These are phyloP conservation scores for Macrophya annulata DNA, from an alignment of 2,888 invertebrate genomes.

Conservation along the genomic window DNA sequence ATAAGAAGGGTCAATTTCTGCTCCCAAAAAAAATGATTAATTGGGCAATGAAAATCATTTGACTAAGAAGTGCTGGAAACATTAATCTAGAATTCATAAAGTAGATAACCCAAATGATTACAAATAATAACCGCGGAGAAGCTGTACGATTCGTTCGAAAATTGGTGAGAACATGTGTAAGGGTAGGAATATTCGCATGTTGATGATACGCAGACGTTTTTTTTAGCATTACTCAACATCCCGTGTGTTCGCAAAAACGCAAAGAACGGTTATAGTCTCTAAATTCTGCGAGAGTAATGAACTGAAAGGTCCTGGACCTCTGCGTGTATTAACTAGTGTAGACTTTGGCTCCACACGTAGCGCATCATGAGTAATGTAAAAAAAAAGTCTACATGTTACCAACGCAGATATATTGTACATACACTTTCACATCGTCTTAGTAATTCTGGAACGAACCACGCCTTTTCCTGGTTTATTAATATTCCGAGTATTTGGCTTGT, in stretches of 20 bases:
- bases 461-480: background rate
- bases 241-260: background rate
- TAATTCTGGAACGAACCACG: background rate
- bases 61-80: no score
- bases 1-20: background rate
- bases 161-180: slow-evolving; percentile 10
- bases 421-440: background rate
- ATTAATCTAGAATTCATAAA: background rate
- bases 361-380: background rate
- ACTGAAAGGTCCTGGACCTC: background rate
- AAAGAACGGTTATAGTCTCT: background rate
- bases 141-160: background rate
- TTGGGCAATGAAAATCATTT: no score
- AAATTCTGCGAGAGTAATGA: background rate
- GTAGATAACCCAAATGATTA: background rate
- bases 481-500: background rate
- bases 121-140: background rate
- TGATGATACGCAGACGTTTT: background rate
- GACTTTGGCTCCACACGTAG: background rate
- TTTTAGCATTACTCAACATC: background rate
- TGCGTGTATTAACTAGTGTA: background rate
- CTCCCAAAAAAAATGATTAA: background rate
- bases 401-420: no score
- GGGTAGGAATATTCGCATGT: background rate
- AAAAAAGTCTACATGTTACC: slow-evolving; percentile 1